phyloP scores from a whole-genome alignment of 2,113 vertebrate genomes.

The Ciconia stormi region DNA sequence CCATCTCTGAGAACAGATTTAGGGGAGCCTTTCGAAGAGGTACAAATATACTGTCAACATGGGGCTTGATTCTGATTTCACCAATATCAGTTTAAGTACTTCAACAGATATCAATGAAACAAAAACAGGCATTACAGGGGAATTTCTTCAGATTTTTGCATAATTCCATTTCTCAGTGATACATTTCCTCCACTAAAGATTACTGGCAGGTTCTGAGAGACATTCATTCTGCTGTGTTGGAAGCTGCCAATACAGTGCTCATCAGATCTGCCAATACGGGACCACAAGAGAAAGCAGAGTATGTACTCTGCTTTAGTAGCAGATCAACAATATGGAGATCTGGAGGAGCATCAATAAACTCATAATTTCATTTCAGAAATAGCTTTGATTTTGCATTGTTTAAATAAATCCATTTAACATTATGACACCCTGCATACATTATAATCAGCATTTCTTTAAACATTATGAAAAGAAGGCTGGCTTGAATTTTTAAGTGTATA shows the following conservation, averaged over 20 bases:
- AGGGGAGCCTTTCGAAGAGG: not conserved
- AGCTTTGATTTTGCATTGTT: slow-evolving; percentile 1
- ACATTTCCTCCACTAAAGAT: not conserved
- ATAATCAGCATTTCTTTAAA: slow-evolving; percentile 21
- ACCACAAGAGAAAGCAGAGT: not conserved
- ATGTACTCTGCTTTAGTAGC: not conserved
- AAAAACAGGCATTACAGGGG: not conserved
- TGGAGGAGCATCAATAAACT: not conserved
- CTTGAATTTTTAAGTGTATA: not conserved
- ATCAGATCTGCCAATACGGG: not conserved
- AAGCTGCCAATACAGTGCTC: not conserved
- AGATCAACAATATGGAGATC: not conserved
- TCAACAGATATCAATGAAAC: not conserved
- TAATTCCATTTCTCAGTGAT: not conserved
- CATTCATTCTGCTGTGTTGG: not conserved
- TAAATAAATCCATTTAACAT: slow-evolving; percentile 31
- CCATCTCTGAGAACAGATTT: not conserved
- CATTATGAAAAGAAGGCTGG: not conserved
- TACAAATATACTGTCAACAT: not conserved
- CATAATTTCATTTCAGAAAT: slow-evolving; percentile 27
- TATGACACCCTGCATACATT: not conserved
- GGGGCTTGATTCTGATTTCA: not conserved
- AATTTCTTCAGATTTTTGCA: not conserved
- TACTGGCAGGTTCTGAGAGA: not conserved
- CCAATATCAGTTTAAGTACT: not conserved